phyloP scores from a whole-genome alignment of 2,113 vertebrate genomes.

The Tachysurus fulvidraco region DNA sequence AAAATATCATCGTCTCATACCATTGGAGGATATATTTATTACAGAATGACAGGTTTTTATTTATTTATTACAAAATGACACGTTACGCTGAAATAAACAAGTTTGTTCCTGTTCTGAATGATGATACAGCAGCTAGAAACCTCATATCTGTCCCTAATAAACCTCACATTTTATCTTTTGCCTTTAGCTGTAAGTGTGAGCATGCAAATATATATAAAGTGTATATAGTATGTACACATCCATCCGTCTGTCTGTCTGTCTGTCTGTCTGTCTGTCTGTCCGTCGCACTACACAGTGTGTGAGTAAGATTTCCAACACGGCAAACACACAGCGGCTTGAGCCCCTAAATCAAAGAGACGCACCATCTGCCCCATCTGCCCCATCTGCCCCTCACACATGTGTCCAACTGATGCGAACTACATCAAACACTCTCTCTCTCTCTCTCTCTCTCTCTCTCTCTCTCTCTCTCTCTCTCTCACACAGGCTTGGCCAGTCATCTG shows the following conservation, averaged over 20 bases:
- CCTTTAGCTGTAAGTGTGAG: background rate
- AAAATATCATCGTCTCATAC: background rate
- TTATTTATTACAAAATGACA: background rate
- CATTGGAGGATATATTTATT: background rate
- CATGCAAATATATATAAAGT: background rate
- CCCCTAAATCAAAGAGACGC: background rate
- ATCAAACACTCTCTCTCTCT: slow-evolving; percentile 43
- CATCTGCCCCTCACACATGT: slow-evolving; percentile 55
- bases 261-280: no score
- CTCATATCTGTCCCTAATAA: no score
- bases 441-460: slow-evolving; percentile 7
- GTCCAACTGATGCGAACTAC: slow-evolving; percentile 40
- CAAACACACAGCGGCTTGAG: background rate
- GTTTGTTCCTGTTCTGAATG: background rate
- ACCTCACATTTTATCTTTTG: background rate
- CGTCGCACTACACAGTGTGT: background rate
- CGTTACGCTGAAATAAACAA: background rate
- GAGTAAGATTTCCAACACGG: background rate
- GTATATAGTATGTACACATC: background rate
- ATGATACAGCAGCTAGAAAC: background rate
- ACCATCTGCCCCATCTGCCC: slow-evolving; percentile 46
- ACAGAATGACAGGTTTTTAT: background rate
- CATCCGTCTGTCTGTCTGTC: no score
- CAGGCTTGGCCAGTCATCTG: slow-evolving; percentile 36
- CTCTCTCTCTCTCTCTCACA: background rate